Evolutionary conservation across 2,797 vertebrate species (phyloP).

Genomic region (Furcifer pardalis): DNA sequence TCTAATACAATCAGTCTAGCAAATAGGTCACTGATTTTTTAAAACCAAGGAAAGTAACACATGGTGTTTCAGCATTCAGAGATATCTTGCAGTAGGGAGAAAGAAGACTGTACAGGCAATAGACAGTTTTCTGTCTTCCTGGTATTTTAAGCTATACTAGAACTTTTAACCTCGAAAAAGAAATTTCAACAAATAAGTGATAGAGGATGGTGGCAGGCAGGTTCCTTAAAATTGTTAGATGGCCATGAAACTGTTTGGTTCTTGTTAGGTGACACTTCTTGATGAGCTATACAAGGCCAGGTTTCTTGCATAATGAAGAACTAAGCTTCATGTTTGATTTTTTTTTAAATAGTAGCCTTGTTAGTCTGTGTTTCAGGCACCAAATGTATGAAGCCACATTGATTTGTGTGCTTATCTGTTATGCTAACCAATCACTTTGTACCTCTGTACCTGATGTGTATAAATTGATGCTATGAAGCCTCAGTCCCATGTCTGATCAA

Average conservation of each 20-base stretch:
- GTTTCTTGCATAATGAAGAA: conserved; percentile 12
- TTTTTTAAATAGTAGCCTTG: no score
- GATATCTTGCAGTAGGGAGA: neutral
- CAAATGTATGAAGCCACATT: no score
- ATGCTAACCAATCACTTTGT: no score
- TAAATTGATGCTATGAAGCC: no score
- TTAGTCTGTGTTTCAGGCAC: no score
- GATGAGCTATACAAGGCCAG: neutral
- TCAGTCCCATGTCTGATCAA: no score
- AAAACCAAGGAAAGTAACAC: no score
- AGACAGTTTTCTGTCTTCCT: rapidly evolving
- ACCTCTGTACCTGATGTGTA: no score
- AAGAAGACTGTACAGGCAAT: neutral
- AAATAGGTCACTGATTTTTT: neutral
- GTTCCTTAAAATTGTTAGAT: neutral
- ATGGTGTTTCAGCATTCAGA: neutral
- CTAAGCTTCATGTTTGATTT: neutral
- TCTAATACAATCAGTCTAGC: conserved; percentile 6
- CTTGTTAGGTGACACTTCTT: conserved; percentile 3
- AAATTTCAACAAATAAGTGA: neutral
- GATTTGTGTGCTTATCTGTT: no score
- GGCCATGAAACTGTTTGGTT: conserved; percentile 2
- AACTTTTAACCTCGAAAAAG: neutral
- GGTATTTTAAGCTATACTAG: neutral
- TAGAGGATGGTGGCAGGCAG: neutral